phyloP scores from a whole-genome alignment of 2,113 vertebrate genomes.

The Poeciliopsis prolifica region DNA sequence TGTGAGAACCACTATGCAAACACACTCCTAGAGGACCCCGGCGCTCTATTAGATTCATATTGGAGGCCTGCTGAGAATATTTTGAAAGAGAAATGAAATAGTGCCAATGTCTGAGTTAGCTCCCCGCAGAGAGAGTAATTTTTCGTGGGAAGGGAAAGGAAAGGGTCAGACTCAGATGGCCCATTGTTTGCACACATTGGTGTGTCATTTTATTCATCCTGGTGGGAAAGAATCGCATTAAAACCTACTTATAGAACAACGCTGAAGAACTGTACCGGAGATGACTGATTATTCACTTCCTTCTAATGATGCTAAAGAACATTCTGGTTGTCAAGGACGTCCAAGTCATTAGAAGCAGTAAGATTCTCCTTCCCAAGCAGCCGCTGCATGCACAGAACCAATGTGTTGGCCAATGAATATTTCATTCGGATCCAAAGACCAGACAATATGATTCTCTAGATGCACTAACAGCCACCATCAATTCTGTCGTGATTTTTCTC shows the following conservation, averaged over 20 bases:
- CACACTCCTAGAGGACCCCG: conserved; percentile 17
- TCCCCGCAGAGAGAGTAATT: conserved; percentile 58
- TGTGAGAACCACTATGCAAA: conserved; percentile 32
- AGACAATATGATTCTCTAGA: conserved; percentile 71
- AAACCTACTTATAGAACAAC: conserved; percentile 30
- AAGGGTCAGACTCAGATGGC: conserved; percentile 54
- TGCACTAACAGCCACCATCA: conserved; percentile 71
- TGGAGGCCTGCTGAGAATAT: conserved; percentile 53
- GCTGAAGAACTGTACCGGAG: conserved; percentile 8
- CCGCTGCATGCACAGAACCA: conserved; percentile 40
- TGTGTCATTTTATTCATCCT: conserved; percentile 13
- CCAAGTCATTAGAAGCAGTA: conserved; percentile 7
- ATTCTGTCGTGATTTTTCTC: conserved; percentile 79
- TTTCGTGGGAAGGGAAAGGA: conserved; percentile 58
- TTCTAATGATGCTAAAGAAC: neutral
- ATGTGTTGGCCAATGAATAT: conserved; percentile 69
- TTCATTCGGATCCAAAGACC: conserved; percentile 72
- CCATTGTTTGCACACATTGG: conserved; percentile 28
- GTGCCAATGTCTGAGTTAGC: conserved; percentile 39
- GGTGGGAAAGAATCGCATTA: conserved; percentile 12
- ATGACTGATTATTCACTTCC: conserved; percentile 28
- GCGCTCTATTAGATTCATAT: conserved; percentile 60
- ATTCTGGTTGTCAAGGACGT: conserved; percentile 7
- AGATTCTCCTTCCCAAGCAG: conserved; percentile 10
- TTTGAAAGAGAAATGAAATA: conserved; percentile 54